Conservation (phyloP, 2,888 invertebrate genomes). For the Dicyrtoma fusca region DNA sequence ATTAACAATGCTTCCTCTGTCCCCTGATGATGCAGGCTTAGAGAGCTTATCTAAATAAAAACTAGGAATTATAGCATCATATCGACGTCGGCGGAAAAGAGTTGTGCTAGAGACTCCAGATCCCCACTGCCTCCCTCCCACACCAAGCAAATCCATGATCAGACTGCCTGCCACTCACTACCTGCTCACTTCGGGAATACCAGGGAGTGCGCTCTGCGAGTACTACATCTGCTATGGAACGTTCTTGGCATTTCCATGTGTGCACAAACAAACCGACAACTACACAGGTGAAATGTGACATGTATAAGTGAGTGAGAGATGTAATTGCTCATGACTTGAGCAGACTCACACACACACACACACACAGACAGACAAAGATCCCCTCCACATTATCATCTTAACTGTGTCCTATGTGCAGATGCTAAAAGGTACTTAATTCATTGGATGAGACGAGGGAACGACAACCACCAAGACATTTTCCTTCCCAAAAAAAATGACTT, state of each 20-base stretch:
- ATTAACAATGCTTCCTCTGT: conserved; percentile 28
- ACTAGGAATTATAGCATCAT: background rate
- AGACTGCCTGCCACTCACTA: too few relatives aligned
- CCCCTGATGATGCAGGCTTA: conserved; percentile 22
- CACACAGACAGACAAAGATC: background rate
- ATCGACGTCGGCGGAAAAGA: too few relatives aligned
- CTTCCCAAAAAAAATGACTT: too few relatives aligned
- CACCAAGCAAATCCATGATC: too few relatives aligned
- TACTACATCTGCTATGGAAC: too few relatives aligned
- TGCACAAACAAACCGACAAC: background rate
- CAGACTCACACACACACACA: background rate
- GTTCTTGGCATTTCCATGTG: too few relatives aligned
- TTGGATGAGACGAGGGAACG: too few relatives aligned
- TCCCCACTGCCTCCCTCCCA: background rate
- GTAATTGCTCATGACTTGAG: conserved; percentile 19
- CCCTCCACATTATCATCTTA: background rate
- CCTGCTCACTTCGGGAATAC: too few relatives aligned
- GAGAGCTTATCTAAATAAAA: conserved; percentile 1
- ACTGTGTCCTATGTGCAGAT: background rate
- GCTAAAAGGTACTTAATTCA: background rate
- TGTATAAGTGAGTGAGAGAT: conserved; percentile 11
- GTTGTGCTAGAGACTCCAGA: background rate
- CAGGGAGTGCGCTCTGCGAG: too few relatives aligned
- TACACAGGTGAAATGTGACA: conserved; percentile 2
- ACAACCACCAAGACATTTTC: too few relatives aligned